A percentile compares a stretch with the other conserved stretches of the same genome.
phyloP scores from a whole-genome alignment of 1,140 invertebrate genomes.

The Hycleus phaleratus region DNA sequence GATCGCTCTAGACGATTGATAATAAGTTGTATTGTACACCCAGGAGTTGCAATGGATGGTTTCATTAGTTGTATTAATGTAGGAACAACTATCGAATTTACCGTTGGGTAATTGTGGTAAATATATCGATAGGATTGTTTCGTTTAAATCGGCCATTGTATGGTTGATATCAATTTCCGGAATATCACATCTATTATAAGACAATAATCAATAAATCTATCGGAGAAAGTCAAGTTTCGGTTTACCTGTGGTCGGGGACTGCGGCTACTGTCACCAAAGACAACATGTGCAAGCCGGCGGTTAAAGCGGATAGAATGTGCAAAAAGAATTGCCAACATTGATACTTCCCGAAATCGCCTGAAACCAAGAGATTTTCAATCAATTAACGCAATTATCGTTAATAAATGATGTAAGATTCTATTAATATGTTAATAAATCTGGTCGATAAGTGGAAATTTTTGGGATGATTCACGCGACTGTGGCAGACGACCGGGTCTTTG shows the following conservation, averaged over 20 bases:
- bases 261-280: conserved; percentile 68
- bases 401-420: not conserved
- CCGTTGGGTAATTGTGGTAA: conserved; percentile 45
- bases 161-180: conserved; percentile 49
- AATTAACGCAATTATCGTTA: not conserved
- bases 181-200: conserved; percentile 52
- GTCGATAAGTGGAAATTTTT: not conserved
- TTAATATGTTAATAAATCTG: not conserved
- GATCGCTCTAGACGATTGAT: conserved; percentile 60
- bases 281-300: conserved; percentile 73
- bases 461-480: not conserved
- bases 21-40: conserved; percentile 64
- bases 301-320: conserved; percentile 65
- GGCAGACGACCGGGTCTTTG: too few species aligned
- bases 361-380: conserved; percentile 24
- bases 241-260: conserved; percentile 63
- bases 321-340: conserved; percentile 66
- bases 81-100: conserved; percentile 48
- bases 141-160: conserved; percentile 34
- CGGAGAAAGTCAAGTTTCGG: not conserved
- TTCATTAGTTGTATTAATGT: conserved; percentile 43
- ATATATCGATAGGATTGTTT: conserved; percentile 35
- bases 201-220: not conserved
- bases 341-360: conserved; percentile 74
- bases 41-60: conserved; percentile 52